Base-by-base conservation (phyloP, 1,140 invertebrate species). In the Cydia strobilella region DNA sequence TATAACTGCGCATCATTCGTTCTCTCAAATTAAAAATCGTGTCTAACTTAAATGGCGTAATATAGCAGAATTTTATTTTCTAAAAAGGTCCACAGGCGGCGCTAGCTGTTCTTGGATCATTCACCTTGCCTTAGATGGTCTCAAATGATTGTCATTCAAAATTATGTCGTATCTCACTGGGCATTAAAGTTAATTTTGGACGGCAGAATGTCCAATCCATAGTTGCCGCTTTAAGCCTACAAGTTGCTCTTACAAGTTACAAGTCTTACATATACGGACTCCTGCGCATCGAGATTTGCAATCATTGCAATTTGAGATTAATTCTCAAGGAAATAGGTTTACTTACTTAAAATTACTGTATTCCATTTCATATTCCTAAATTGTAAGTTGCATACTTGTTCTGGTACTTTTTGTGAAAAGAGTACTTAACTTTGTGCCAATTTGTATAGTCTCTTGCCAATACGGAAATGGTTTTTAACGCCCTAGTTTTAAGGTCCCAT, bases 231-330 rank as follows among this genome's bases (percentile, higher is more conserved):
- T 59, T 23, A 59, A 59, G 31, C 27, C 10, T 39, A 69, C 65
- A 42, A 42, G 39, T 69, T 39, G 65, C n/a, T 69, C 65, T 69
- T 69, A n/a, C n/a, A n/a, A n/a, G n/a, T n/a, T n/a, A n/a, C n/a
- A n/a, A n/a, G n/a, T 69, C 65, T 69, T 69, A 39, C 31, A 35
- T 39, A 66, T 69, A 35, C 15, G 27, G 65, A 42, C 65, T 69
- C 65, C 18, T 39, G 65, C 65, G 65, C 65, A 69, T 69, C 13
- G 13, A 69, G 18, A 23, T 59, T 23, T 23, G 54, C 20, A 59
- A 23, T 10, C 20, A 12, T 59, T 59, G 54, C 54, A 59, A 69
- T 35, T 69, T 35, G n/a, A 35, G n/a, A 31, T 31, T 31, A n/a
- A 18, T 39, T 39, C 6, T 39, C 20, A 23, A 59, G 20, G 20